Evolutionary conservation across 2,888 invertebrate genomes (phyloP).

Genomic region (Gymnoscelis rufifasciata): DNA sequence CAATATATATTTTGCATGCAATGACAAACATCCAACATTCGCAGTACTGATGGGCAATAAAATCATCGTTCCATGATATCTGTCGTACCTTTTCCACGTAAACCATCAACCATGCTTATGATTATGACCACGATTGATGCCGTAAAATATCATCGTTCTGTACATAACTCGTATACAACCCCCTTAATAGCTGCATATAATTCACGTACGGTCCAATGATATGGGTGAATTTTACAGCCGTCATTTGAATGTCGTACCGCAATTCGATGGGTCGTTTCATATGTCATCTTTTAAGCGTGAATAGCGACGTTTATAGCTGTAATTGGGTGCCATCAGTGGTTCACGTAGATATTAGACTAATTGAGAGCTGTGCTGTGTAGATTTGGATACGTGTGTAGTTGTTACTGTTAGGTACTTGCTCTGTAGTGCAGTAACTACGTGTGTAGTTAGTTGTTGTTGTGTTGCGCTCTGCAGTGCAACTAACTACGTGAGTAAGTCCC

Average conservation of each 20-base stretch:
- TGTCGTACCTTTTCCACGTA: conserved; percentile 2
- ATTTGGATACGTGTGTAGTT: neutral
- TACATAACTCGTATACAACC: conserved; percentile 14
- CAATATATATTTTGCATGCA: no score
- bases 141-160: conserved; percentile 15
- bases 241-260: conserved; percentile 33
- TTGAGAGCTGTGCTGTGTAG: neutral
- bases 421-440: neutral
- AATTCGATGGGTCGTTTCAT: conserved; percentile 22
- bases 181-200: conserved; percentile 16
- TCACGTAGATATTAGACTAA: conserved; percentile 21
- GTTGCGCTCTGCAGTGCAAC: no score
- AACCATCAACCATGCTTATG: conserved; percentile 7
- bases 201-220: conserved; percentile 16
- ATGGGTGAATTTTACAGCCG: conserved; percentile 24
- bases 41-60: neutral
- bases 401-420: neutral
- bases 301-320: conserved; percentile 56
- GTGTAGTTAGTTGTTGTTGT: no score
- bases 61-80: neutral
- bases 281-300: conserved; percentile 44
- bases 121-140: conserved; percentile 17
- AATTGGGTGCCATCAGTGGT: conserved; percentile 22
- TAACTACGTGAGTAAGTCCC: no score
- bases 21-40: neutral